A percentile compares a stretch with the other conserved stretches of the same genome.
phyloP scores from a whole-genome alignment of 92 coral and sea anemone genomes.

The Scolanthus callimorphus region DNA sequence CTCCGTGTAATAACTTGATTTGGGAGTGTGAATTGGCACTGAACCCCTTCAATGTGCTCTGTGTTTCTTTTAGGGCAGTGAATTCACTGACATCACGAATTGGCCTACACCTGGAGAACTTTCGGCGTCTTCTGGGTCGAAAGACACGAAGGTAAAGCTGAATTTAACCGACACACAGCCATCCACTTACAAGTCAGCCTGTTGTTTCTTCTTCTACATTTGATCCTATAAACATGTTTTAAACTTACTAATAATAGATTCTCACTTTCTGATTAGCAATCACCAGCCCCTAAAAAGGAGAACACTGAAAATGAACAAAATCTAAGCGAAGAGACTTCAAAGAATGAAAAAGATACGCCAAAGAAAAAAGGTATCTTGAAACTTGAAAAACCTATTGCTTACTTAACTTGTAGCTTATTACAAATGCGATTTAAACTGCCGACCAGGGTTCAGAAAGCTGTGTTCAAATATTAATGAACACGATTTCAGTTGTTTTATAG shows the following conservation, averaged over 20 bases:
- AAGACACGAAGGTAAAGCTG: constrained; percentile 42
- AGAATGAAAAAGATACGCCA: constrained; percentile 71
- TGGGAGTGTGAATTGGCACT: constrained; percentile 15
- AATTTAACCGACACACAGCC: constrained; percentile 4
- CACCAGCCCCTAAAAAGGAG: constrained; percentile 58
- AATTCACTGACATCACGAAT: constrained; percentile 88
- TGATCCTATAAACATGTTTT: constrained; percentile 12
- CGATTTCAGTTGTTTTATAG: background rate
- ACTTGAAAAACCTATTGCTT: too few relatives aligned
- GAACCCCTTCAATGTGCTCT: constrained; percentile 8
- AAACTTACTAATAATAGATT: background rate
- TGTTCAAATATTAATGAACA: background rate
- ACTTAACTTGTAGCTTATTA: background rate
- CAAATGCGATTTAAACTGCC: background rate
- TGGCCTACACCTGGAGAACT: constrained; percentile 99
- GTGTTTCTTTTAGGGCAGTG: constrained; percentile 60
- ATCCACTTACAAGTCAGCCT: constrained; percentile 28
- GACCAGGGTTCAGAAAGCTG: background rate
- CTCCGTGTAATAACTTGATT: background rate
- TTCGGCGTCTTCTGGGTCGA: constrained; percentile 54
- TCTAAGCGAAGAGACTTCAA: constrained; percentile 40
- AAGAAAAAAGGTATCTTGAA: constrained; percentile 72
- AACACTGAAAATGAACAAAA: constrained; percentile 59
- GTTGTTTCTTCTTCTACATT: constrained; percentile 25
- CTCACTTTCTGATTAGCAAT: constrained; percentile 8